Evolutionary conservation across 1,140 invertebrate genomes (phyloP), one percentile per base, ranked within the genome.

Genomic region (Papilio dardanus): DNA sequence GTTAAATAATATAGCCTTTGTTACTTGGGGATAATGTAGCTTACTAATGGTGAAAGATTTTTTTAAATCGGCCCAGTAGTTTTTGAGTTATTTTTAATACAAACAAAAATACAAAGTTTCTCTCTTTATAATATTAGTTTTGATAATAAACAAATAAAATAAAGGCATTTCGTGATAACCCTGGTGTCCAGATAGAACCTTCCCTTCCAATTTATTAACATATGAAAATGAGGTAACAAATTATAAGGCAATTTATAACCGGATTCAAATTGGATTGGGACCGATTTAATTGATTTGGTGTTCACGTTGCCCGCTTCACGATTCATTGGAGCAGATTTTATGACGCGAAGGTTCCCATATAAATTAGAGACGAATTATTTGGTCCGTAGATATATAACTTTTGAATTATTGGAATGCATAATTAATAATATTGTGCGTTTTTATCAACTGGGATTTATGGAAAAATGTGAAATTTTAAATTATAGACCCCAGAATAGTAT

Each of bases 221-320:
- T 62, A 62, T 62, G 54, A 14, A 62, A 62, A 62, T 62, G 24
- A 62, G 50, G 50, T 54, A 62, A 62, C 54, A 33, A 66, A 66
- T 66, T 66, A 66, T 66, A 66, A 7, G 14, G 67, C 35, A 69
- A 69, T 40, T 69, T 37, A 37, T 21, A 69, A 69, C 67, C 10
- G 12, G 35, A 42, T 24, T 24, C 35, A 69, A 69, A 69, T 69
- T 12, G 35, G 35, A 69, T 35, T n/a, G 5, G 35, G 30, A 14
- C 30, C 21, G 31, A 37, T 69, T 69, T 37, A 69, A 69, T 69
- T 24, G 67, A 69, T 69, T 69, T 40, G n/a, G 66, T 40, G 67
- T 24, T 33, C 21, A 69, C 33, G 33, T 69, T 21, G 24, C 8
- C 33, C 42, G 21, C 19, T 69, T 40, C 33, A 21, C 67, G 67